Evolutionary conservation across 2,888 invertebrate genomes (phyloP).

Genomic region (Drosophila subsilvestris): DNA sequence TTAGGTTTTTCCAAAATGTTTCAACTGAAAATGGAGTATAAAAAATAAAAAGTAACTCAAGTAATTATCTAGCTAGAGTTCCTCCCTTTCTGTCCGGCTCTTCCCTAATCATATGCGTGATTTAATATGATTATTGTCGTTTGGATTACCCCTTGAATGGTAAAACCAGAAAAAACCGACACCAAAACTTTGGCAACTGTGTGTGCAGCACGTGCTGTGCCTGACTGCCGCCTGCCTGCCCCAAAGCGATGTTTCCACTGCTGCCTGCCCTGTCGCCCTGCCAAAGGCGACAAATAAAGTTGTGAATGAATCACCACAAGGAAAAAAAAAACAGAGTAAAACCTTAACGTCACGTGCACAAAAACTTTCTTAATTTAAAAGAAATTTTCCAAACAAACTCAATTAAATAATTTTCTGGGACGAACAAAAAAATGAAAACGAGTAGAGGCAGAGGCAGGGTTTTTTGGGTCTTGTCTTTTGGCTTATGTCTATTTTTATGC

Average conservation of each 20-base stretch:
- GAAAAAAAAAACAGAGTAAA: neutral
- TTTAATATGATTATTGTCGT: slow-evolving; percentile 53
- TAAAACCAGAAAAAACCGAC: slow-evolving; percentile 21
- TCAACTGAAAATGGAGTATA: neutral
- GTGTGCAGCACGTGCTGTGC: slow-evolving; percentile 62
- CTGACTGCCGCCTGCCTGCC: neutral
- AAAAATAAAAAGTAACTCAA: neutral
- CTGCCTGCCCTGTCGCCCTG: slow-evolving; percentile 6
- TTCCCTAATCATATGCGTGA: slow-evolving; percentile 49
- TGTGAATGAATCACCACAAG: slow-evolving; percentile 46
- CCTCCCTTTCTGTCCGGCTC: neutral
- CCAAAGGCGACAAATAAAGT: slow-evolving; percentile 38
- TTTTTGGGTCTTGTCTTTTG: slow-evolving; percentile 13
- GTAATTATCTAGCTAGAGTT: neutral
- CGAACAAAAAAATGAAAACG: slow-evolving; percentile 62
- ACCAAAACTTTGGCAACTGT: slow-evolving; percentile 41
- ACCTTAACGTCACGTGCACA: slow-evolving; percentile 62
- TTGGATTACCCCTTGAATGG: slow-evolving; percentile 45
- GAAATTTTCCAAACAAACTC: slow-evolving; percentile 78
- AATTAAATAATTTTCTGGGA: slow-evolving; percentile 75
- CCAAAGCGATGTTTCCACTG: neutral
- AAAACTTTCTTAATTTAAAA: slow-evolving; percentile 78
- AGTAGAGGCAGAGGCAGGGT: neutral
- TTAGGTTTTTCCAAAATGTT: neutral
- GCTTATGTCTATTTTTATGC: slow-evolving; percentile 44